A percentile compares a stretch with the other conserved stretches of the same genome.
phyloP scores from a whole-genome alignment of 2,113 vertebrate species.

The Rhombomys opimus region DNA sequence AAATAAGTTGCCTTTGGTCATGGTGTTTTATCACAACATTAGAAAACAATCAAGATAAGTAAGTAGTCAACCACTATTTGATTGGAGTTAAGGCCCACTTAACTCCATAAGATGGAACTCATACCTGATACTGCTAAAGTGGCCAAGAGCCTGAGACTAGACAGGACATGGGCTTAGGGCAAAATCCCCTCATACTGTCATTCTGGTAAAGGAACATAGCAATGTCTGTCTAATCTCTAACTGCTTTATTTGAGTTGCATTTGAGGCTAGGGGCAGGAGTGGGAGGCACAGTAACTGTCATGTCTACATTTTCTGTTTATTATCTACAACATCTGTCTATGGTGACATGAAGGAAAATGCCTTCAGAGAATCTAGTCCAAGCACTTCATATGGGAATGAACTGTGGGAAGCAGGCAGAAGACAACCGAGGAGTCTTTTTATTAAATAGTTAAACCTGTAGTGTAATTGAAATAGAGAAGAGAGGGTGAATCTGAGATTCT shows the following conservation, averaged over 20 bases:
- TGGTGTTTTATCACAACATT: neutral
- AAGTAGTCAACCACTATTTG: neutral
- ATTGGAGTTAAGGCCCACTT: neutral
- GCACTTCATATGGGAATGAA: neutral
- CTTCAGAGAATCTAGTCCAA: neutral
- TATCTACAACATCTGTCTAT: neutral
- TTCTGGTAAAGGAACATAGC: neutral
- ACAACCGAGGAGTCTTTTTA: neutral
- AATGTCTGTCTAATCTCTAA: neutral
- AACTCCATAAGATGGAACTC: neutral
- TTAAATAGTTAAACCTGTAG: neutral
- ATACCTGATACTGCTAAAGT: neutral
- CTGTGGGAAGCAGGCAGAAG: neutral
- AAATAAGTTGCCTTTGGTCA: neutral
- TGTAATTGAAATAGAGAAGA: neutral
- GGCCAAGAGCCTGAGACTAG: neutral
- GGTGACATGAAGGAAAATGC: neutral
- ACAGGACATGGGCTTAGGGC: neutral
- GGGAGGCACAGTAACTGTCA: neutral
- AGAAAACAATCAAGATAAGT: neutral
- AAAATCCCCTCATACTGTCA: neutral
- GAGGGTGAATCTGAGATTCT: slow-evolving; percentile 4
- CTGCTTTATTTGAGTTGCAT: slow-evolving; percentile 8
- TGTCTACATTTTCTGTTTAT: neutral
- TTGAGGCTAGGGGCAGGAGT: neutral